Evolutionary conservation across 1,140 invertebrate genomes (phyloP), one percentile per base, ranked within the genome.

Genomic region (Belonocnema kinseyi): DNA sequence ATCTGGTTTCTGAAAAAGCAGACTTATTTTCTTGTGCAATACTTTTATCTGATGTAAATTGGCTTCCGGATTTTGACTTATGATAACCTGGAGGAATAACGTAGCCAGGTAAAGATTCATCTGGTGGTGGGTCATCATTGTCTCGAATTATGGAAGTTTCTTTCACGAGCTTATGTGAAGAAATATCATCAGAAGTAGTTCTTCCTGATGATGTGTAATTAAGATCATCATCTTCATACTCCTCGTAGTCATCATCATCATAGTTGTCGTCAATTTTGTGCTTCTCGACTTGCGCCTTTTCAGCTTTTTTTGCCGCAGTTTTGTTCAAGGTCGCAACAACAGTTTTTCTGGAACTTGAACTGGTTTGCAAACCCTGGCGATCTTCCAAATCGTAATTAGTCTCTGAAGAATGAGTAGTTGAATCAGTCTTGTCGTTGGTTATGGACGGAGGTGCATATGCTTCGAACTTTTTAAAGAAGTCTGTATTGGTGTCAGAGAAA

Each of bases 81-180:
- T 94, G 92, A 81, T 95, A 94, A n/a, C 94, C 94, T 33, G 91
- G 77, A 2, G 95, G 94, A 76, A 95, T 94, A 17, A 92, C 93
- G 75, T 93, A 95, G 3, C 94, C 94, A 16, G 93, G 91, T 51
- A 95, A 88, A 14, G 90, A 85, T 81, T 94, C 91, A 21, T 94
- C 94, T 2, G 94, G 92, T 87, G 95, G 92, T 61, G 95, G 91
- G 46, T 94, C 82, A 84, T 92, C 92, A 21, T 90, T 91, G 80
- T 92, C 91, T 73, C 84, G 85, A 66, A 56, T 56, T 19, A 56
- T 56, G n/a, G 61, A 40, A 16, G 26, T 46, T 72, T 72, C 52
- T 16, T 70, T 75, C 0, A 50, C 1, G 8, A n/a, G 17, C 52
- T 73, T 46, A 17, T n/a, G 40, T 50, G 52, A 16, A 79, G 40